Evolutionary conservation across 2,113 vertebrate species (phyloP).

Genomic region (Paratilapia polleni): DNA sequence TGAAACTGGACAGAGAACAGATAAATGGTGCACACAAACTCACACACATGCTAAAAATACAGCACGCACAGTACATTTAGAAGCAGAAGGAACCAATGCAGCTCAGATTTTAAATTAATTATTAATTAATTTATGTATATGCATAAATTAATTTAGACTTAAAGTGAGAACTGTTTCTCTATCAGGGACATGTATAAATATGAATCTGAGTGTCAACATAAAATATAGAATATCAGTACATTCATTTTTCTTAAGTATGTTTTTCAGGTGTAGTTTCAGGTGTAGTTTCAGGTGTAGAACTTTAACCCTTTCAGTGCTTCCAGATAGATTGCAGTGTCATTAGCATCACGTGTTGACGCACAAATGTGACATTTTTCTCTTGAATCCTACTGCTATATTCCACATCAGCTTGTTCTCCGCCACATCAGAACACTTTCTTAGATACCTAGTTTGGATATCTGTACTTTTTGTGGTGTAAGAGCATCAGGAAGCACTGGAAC

Average conservation of each 20-base stretch:
- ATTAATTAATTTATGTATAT: too few species aligned
- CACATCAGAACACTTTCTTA: background rate
- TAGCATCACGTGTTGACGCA: background rate
- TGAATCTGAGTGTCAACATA: background rate
- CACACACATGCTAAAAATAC: background rate
- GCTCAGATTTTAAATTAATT: too few species aligned
- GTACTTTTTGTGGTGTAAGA: background rate
- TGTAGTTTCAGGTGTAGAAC: too few species aligned
- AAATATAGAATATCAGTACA: background rate
- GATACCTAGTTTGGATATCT: too few species aligned
- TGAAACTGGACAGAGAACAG: conserved; percentile 5
- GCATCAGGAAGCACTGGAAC: background rate
- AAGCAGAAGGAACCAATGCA: background rate
- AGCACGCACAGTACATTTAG: background rate
- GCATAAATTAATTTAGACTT: background rate
- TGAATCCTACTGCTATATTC: background rate
- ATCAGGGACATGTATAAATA: background rate
- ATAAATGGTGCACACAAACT: background rate
- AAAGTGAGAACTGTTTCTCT: background rate
- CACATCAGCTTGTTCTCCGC: background rate
- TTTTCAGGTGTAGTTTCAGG: background rate
- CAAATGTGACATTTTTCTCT: background rate
- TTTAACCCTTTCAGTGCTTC: background rate
- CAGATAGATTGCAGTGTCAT: background rate
- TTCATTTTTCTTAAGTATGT: background rate